phyloP scores from a whole-genome alignment of 2,113 vertebrate genomes.

The Gallinago jamesoni region DNA sequence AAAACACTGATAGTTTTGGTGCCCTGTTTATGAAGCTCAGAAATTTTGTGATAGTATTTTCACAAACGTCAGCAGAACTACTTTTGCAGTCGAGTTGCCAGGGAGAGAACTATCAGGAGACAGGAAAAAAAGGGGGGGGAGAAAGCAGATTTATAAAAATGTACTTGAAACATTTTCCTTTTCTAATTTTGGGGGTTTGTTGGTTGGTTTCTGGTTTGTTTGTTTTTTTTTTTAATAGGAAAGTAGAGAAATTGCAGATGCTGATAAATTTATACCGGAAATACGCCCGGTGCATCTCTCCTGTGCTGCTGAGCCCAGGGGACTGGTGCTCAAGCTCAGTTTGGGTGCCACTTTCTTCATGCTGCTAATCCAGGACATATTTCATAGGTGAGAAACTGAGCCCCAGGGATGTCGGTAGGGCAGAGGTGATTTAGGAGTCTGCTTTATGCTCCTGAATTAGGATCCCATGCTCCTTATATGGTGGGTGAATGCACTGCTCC shows the following conservation, averaged over 20 bases:
- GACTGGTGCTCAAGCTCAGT: background rate
- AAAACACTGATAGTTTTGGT: background rate
- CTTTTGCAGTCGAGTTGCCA: background rate
- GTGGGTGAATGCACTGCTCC: background rate
- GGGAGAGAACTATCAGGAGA: background rate
- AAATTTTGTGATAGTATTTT: background rate
- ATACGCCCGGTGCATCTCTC: background rate
- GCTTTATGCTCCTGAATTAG: background rate
- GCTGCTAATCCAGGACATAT: background rate
- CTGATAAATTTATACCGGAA: background rate
- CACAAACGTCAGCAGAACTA: background rate
- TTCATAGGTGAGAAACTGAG: background rate
- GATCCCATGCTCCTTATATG: background rate
- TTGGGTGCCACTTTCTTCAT: background rate
- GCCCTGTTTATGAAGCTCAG: background rate
- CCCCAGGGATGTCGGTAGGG: background rate
- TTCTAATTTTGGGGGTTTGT: background rate
- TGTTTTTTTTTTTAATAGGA: background rate
- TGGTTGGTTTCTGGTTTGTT: background rate
- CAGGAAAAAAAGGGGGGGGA: rapidly evolving
- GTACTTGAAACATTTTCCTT: background rate
- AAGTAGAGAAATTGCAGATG: background rate
- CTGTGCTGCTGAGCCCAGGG: background rate
- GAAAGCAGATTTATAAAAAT: background rate
- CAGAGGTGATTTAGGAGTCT: background rate